These are phyloP conservation scores for Leguminivora glycinivorella DNA, from an alignment of 1,140 invertebrate species.

Conservation along the genomic window DNA sequence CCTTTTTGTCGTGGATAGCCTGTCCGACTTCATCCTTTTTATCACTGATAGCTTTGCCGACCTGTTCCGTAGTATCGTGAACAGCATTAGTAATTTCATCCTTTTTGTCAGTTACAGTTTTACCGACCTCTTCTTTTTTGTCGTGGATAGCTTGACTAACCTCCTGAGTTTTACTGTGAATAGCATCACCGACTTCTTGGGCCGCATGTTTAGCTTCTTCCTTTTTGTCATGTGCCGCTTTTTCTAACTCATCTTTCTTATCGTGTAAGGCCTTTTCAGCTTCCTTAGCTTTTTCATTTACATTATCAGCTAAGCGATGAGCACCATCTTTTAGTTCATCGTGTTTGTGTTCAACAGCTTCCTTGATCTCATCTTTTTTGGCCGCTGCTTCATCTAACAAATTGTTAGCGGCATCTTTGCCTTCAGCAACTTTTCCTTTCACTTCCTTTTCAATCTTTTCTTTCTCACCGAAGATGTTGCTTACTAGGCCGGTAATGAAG, in stretches of 20 bases:
- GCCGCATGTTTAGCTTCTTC: conserved; percentile 35
- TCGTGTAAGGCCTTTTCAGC: conserved; percentile 14
- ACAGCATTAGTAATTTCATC: conserved; percentile 24
- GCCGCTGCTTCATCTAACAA: conserved; percentile 51
- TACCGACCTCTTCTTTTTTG: conserved; percentile 36
- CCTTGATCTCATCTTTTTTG: conserved; percentile 59
- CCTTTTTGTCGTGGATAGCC: conserved; percentile 26
- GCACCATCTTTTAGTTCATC: conserved; percentile 56
- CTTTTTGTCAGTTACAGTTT: conserved; percentile 23
- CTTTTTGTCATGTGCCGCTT: conserved; percentile 32
- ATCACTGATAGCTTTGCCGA: conserved; percentile 17
- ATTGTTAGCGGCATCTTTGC: conserved; percentile 57
- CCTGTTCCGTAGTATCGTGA: conserved; percentile 24
- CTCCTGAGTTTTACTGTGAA: conserved; percentile 36
- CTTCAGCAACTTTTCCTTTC: conserved; percentile 59
- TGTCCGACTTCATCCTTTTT: conserved; percentile 24
- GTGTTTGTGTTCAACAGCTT: conserved; percentile 52
- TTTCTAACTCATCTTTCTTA: conserved; percentile 29
- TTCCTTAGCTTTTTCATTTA: conserved; percentile 28
- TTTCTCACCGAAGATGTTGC: conserved; percentile 70
- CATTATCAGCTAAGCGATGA: conserved; percentile 45
- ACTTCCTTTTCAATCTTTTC: conserved; percentile 68
- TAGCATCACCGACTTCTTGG: conserved; percentile 31
- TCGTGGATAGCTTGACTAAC: conserved; percentile 36
- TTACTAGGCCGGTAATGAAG: conserved; percentile 66